Percentiles rank a stretch among this genome's conserved stretches.
Evolutionary conservation across 2,113 vertebrate species (phyloP).

Genomic region (Mirza zaza): DNA sequence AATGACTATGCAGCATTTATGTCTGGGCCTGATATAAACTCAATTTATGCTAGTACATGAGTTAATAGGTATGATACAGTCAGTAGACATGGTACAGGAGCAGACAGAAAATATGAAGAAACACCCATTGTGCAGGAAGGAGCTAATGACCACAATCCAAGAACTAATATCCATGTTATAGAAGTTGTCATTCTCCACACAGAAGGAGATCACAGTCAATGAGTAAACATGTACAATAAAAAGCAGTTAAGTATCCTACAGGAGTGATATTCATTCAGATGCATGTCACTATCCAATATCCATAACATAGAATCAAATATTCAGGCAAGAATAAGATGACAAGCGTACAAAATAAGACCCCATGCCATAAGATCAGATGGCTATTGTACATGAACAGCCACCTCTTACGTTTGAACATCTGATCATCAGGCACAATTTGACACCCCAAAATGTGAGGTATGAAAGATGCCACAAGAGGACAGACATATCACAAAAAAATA

Average conservation of each 20-base stretch:
- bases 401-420: neutral
- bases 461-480: neutral
- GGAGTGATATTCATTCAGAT: neutral
- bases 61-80: neutral
- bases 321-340: neutral
- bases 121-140: neutral
- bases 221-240: neutral
- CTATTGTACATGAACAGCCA: neutral
- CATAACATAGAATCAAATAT: slow-evolving; percentile 15
- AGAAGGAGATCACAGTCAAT: neutral
- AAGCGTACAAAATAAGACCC: neutral
- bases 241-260: neutral
- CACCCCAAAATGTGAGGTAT: neutral
- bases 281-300: neutral
- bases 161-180: neutral
- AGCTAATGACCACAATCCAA: neutral
- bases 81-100: neutral
- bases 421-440: neutral
- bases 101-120: neutral
- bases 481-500: neutral
- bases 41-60: neutral
- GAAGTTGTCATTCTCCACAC: neutral
- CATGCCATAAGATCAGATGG: neutral
- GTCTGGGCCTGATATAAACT: neutral
- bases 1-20: neutral